Base-by-base conservation (phyloP, 2,888 invertebrate species). In the Hemicrepidius hirtus region DNA sequence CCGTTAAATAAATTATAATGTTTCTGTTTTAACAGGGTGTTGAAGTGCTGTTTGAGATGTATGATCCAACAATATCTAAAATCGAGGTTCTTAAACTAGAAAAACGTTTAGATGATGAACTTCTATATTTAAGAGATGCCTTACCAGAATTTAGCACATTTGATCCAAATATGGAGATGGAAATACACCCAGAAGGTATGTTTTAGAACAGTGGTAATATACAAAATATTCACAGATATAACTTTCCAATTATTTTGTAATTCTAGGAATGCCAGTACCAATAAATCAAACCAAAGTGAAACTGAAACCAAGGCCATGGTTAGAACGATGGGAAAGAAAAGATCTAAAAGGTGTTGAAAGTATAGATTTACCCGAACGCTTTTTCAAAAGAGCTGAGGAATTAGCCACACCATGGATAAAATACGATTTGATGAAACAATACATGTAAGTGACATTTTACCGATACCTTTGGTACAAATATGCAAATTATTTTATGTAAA, bases 371-470 rank as follows among this genome's bases (percentile, higher is more conserved):
- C 82, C 85, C 3, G 84, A 85, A 73, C 81, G 73, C 55, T 83
- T 85, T 73, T 84, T 83, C 68, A 78, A 80, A 21, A 89, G 90
- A 65, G 90, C 92, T 4, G 87, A 90, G 75, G 83, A 89, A 63
- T 83, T 89, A 35, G 90, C 89, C 49, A 93, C 89, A 77, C 95
- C 96, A 0, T 95, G 94, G 92, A 95, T 95, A 83, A 94, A 96
- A 88, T 96, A 92, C 86, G 98, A 99, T 87, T 87, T 99, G 64
- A 97, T 99, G 97, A 95, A 95, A 85, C 90, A 93, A 72, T 98
- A 98, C 85, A 93, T 97, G 90, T 92, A 85, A 81, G 82, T 79
- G n/a, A n/a, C n/a, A n/a, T n/a, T n/a, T n/a, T n/a, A n/a, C n/a
- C n/a, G n/a, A n/a, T n/a, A n/a, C n/a, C n/a, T n/a, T n/a, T n/a